Evolutionary conservation across 2,797 vertebrate genomes (phyloP).

Genomic region (Chelmon rostratus): DNA sequence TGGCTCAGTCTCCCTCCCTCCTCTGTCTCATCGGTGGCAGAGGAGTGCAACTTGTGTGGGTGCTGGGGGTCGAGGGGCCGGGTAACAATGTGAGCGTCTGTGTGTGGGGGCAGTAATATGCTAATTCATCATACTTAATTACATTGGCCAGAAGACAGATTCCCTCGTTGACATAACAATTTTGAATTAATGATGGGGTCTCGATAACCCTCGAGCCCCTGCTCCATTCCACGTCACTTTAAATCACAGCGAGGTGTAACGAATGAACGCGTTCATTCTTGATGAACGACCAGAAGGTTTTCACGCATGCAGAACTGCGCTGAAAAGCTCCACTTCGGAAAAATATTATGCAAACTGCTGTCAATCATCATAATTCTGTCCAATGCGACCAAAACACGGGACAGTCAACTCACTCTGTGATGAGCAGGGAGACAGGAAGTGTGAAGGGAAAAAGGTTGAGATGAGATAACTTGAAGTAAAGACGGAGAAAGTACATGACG

Average conservation of each 20-base stretch:
- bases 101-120: conserved; percentile 50
- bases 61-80: conserved; percentile 59
- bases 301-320: not conserved
- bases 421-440: conserved; percentile 34
- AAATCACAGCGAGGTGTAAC: conserved; percentile 25
- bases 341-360: not conserved
- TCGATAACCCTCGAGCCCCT: conserved; percentile 10
- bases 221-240: not conserved
- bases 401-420: conserved; percentile 29
- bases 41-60: conserved; percentile 72
- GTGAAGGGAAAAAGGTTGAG: conserved; percentile 47
- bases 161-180: conserved; percentile 53
- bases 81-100: conserved; percentile 59
- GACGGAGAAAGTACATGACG: conserved; percentile 62
- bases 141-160: conserved; percentile 50
- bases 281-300: not conserved
- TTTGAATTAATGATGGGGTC: conserved; percentile 38
- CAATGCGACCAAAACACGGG: conserved; percentile 26
- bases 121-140: conserved; percentile 68
- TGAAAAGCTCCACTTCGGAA: conserved; percentile 6
- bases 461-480: conserved; percentile 62
- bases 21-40: conserved; percentile 60
- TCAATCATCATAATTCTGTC: conserved; percentile 32
- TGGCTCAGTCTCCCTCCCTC: conserved; percentile 63
- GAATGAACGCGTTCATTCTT: conserved; percentile 16